Evolutionary conservation across 2,113 vertebrate species (phyloP), one percentile per base, ranked within the genome.

Genomic region (Columba livia): DNA sequence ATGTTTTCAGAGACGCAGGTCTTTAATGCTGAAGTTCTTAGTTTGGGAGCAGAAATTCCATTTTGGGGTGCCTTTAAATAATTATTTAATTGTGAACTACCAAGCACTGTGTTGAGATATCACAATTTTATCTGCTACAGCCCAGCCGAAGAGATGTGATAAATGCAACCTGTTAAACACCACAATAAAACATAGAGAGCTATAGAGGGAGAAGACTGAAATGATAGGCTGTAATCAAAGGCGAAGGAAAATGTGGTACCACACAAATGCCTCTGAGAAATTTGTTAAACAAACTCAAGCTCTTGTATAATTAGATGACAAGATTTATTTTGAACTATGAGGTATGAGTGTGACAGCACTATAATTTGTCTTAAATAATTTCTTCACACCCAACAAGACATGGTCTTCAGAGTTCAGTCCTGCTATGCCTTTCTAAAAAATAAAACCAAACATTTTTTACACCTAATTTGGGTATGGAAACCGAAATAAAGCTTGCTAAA

Each of bases 291-390:
- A 97, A 78, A 95, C 94, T 93, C 80, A 85, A 94, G 90, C 93
- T 91, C 94, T 95, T 94, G 92, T 94, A 96, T 97, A 97, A 97
- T 98, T 97, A 97, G 95, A 98, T 98, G 97, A 96, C 97, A 97
- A 97, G 96, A 93, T 98, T 96, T 97, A 97, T 97, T 98, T 97
- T 96, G 96, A 97, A 96, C 95, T 93, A 88, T 84, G 91, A 97
- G 84, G 83, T 94, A 95, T 92, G 97, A 97, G 70, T 96, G 92
- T 97, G 97, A 97, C 98, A 97, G 97, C 93, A 60, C 90, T 96
- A 25, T 98, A 98, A 97, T 98, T 98, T 97, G 91, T 97, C 97
- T 96, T 96, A 97, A 97, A 88, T 97, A 96, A 97, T 97, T 96
- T 96, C 97, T 96, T 97, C 96, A 92, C 83, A 94, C 94, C 86